These are phyloP conservation scores for Carcinoscorpius rotundicauda DNA, from an alignment of 1,140 invertebrate genomes.

Conservation along the genomic window DNA sequence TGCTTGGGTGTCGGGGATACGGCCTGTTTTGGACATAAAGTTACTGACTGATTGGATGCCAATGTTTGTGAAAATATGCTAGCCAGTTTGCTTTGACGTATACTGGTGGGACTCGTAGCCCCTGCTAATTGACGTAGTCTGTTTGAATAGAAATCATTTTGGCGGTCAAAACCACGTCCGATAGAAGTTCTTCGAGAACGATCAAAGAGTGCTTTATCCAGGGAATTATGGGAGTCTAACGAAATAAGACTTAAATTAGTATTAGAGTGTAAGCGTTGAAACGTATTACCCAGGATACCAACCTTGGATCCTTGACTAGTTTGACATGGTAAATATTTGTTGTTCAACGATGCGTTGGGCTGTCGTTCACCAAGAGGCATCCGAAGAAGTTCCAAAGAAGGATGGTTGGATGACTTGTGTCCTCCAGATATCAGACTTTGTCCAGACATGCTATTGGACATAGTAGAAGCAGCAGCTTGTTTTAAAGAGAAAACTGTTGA, in stretches of 20 bases:
- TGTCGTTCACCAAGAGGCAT: constrained; percentile 30
- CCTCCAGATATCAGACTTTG: neutral
- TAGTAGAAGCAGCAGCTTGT: constrained; percentile 8
- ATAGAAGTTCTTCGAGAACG: constrained; percentile 5
- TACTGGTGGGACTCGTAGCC: constrained; percentile 55
- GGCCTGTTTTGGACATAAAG: constrained; percentile 11
- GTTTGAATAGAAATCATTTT: constrained; percentile 96
- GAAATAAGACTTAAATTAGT: neutral
- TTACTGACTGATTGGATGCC: constrained; percentile 10
- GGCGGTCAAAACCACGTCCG: constrained; percentile 47
- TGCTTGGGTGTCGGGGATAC: constrained; percentile 6
- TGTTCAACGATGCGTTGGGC: constrained; percentile 22
- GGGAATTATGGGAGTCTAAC: too few species aligned
- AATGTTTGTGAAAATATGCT: constrained; percentile 16
- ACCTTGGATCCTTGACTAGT: constrained; percentile 60
- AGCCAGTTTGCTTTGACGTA: constrained; percentile 17
- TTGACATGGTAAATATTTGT: constrained; percentile 50
- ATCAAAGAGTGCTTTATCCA: too few species aligned
- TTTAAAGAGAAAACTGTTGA: constrained; percentile 30
- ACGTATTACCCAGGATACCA: constrained; percentile 64
- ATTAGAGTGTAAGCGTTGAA: constrained; percentile 43
- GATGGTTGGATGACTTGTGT: neutral
- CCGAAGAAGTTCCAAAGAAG: constrained; percentile 1
- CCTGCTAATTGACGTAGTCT: constrained; percentile 91
- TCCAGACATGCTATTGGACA: constrained; percentile 1